Percentiles rank a stretch among this genome's conserved stretches.
These are phyloP conservation scores for Muscicapa striata DNA, from an alignment of 2,797 vertebrate genomes.

Conservation along the genomic window DNA sequence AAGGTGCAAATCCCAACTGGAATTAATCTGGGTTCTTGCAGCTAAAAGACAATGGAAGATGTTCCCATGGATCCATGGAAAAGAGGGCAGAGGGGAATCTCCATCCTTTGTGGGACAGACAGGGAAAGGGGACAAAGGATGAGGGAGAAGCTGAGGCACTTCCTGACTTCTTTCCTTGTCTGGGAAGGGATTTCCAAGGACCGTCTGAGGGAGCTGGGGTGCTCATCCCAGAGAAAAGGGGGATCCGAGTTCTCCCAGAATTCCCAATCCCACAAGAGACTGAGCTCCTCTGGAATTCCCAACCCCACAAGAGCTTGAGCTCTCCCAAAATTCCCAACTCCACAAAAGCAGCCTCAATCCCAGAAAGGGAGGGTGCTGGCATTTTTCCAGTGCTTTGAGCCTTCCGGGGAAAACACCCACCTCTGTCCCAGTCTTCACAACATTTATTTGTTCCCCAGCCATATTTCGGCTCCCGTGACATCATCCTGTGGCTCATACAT, in stretches of 20 bases:
- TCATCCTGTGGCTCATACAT: accelerated
- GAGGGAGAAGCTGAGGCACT: background rate
- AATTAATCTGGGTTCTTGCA: background rate
- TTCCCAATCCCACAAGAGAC: background rate
- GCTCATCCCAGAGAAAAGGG: background rate
- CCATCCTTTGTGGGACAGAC: background rate
- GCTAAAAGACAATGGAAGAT: background rate
- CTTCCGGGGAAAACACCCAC: background rate
- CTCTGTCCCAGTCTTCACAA: background rate
- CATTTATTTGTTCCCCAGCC: background rate
- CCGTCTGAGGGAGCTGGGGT: background rate
- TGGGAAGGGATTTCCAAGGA: background rate
- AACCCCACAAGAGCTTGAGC: accelerated
- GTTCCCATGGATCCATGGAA: background rate
- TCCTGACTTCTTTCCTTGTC: background rate
- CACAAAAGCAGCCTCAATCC: background rate
- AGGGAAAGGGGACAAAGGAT: background rate
- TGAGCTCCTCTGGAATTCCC: background rate
- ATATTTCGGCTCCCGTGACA: background rate
- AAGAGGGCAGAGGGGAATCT: background rate
- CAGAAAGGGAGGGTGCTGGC: background rate
- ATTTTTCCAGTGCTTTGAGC: background rate
- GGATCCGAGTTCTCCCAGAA: background rate
- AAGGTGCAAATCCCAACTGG: background rate
- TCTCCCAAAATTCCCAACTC: accelerated